Percentiles rank a stretch among this genome's conserved stretches.
phyloP scores from a whole-genome alignment of 2,797 vertebrate genomes.

The Acipenser oxyrinchus region DNA sequence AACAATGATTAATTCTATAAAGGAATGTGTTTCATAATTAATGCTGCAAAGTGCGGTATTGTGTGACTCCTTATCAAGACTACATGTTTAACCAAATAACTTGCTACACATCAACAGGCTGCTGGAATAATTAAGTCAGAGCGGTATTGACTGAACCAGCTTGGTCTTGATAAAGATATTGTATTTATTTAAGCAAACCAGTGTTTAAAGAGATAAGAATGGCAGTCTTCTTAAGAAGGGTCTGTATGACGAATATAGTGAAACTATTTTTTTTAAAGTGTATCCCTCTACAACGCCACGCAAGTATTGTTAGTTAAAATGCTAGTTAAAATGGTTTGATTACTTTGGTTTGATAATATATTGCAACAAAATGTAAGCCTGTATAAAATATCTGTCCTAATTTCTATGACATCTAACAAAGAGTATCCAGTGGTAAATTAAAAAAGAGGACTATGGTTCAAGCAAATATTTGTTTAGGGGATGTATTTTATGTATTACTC shows the following conservation, averaged over 20 bases:
- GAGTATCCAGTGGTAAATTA: no score
- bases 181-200: conserved; percentile 19
- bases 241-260: conserved; percentile 14
- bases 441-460: no score
- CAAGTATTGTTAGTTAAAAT: no score
- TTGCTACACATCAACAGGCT: conserved; percentile 36
- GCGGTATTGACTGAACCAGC: conserved; percentile 22
- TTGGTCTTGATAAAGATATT: conserved; percentile 11
- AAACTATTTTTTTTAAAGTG: no score
- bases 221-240: conserved; percentile 1
- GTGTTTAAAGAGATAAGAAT: conserved; percentile 21
- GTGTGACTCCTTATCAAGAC: conserved; percentile 45
- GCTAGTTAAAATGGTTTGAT: no score
- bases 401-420: no score
- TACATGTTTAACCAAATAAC: conserved; percentile 50
- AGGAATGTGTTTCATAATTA: conserved; percentile 41
- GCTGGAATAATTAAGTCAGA: conserved; percentile 12
- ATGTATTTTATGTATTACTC: no score
- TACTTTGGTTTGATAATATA: no score
- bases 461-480: no score
- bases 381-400: no score
- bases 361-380: no score
- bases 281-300: no score
- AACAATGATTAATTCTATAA: conserved; percentile 47
- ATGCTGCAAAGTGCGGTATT: conserved; percentile 30